Evolutionary conservation across 2,113 vertebrate species (phyloP), one percentile per base, ranked within the genome.

Genomic region (Megaceryle maxima): DNA sequence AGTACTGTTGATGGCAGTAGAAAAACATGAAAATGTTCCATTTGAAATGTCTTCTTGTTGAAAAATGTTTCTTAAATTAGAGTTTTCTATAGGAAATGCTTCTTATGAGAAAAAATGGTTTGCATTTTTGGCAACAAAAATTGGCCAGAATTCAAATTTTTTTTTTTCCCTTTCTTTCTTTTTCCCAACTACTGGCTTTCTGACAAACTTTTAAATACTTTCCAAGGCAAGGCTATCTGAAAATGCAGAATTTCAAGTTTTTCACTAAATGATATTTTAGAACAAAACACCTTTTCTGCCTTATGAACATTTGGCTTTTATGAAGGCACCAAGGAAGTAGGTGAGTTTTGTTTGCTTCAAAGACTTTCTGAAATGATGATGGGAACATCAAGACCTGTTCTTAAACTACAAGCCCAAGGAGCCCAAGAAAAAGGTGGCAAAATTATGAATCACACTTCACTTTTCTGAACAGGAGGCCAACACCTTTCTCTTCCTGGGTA

Each of bases 21-120:
- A 94, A 97, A 96, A 96, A 88, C 90, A 85, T 51, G 67, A 92
- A 95, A 94, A 94, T 91, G 84, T 85, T 92, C 94, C 66, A 91
- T 94, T 95, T 82, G 41, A 87, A 96, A 96, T 73, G 92, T 96
- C 88, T 87, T 79, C 66, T 55, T 82, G 48, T 79, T 90, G 94
- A 94, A 95, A 95, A 91, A 95, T 92, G 83, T 74, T 94, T 67
- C 77, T 89, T 93, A 83, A 94, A 91, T 88, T 89, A 51, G 67
- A 89, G 55, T 82, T 92, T 95, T 95, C 92, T 92, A 57, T 46
- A 94, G 81, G 59, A 96, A 95, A 83, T 85, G 77, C 66, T 93
- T 83, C 84, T 69, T 91, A 55, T 13, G 48, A 92, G 77, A 91
- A 96, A 51, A 95, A 94, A 95, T 66, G 39, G 39, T 80, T 93